phyloP scores from a whole-genome alignment of 2,113 vertebrate species.

The Brachyhypopomus gauderio region DNA sequence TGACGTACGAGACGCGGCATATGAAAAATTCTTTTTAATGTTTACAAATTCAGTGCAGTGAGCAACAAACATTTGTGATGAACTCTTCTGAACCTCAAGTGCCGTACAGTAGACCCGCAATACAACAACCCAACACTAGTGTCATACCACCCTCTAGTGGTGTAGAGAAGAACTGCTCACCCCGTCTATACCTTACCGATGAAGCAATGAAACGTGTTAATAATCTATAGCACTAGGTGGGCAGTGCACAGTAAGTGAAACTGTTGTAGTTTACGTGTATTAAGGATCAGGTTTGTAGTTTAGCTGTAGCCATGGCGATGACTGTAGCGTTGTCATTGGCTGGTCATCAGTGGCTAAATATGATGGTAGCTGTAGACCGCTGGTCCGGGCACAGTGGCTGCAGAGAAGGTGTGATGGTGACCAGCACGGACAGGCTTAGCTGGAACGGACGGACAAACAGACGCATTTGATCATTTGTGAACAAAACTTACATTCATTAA shows the following conservation, averaged over 20 bases:
- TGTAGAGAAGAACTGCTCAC: not conserved
- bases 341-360: conserved; percentile 9
- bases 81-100: not conserved
- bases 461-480: no score
- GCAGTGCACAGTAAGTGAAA: not conserved
- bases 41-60: not conserved
- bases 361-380: conserved; percentile 75
- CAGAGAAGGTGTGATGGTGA: conserved; percentile 87
- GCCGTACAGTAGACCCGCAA: not conserved
- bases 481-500: no score
- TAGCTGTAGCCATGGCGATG: not conserved
- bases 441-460: conserved; percentile 58
- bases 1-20: not conserved
- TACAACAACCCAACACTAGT: not conserved
- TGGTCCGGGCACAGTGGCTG: conserved; percentile 78
- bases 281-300: not conserved
- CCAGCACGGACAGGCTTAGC: conserved; percentile 92
- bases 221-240: not conserved
- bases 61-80: not conserved
- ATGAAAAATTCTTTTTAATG: not conserved
- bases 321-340: not conserved
- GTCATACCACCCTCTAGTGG: not conserved
- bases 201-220: not conserved
- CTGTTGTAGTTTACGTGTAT: not conserved
- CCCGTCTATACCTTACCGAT: not conserved